Evolutionary conservation across 2,888 invertebrate genomes (phyloP).

Genomic region (Palloptera scutellata): DNA sequence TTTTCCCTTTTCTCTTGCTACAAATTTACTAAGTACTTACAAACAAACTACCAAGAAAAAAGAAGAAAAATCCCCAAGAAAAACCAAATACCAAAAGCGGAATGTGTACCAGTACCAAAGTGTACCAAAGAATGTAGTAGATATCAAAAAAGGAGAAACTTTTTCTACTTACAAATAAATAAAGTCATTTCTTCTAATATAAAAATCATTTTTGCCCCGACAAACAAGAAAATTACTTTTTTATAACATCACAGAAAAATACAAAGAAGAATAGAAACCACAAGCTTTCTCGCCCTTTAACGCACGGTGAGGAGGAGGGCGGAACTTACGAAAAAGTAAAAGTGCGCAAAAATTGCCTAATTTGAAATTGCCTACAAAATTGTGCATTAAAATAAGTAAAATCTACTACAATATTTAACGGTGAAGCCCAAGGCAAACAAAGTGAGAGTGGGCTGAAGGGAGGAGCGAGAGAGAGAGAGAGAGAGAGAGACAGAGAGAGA

Average conservation of each 20-base stretch:
- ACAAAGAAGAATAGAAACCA: conserved; percentile 11
- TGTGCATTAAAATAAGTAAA: conserved; percentile 60
- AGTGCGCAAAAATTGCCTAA: conserved; percentile 53
- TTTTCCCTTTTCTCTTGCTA: conserved; percentile 42
- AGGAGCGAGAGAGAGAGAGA: conserved; percentile 7
- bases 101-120: neutral
- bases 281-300: neutral
- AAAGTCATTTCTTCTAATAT: conserved; percentile 64
- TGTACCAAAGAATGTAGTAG: conserved; percentile 17
- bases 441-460: neutral
- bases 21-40: conserved; percentile 50
- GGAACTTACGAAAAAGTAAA: conserved; percentile 15
- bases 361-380: conserved; percentile 59
- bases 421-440: no score
- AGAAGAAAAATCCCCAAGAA: conserved; percentile 21
- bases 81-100: neutral
- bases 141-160: conserved; percentile 38
- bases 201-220: conserved; percentile 51
- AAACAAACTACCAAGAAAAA: conserved; percentile 34
- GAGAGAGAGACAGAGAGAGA: neutral
- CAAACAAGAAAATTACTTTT: conserved; percentile 47
- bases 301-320: conserved; percentile 28
- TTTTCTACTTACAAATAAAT: conserved; percentile 56
- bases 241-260: conserved; percentile 43
- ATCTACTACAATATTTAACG: conserved; percentile 44